Conservation (phyloP, 2,888 invertebrate species). For the Dorcus hopei region DNA sequence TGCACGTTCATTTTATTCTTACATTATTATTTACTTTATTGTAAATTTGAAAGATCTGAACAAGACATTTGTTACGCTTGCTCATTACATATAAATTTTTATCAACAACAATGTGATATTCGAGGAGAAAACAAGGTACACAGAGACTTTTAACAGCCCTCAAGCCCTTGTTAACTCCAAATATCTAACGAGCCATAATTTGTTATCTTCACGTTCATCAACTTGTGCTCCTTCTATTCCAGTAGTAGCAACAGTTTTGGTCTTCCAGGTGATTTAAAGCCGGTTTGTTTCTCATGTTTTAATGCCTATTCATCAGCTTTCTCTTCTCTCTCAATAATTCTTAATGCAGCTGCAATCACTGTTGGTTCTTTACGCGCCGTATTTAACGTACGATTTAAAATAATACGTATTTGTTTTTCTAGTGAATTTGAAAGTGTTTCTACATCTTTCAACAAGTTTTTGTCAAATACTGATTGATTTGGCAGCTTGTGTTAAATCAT, state of each 20-base stretch:
- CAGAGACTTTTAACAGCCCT: conserved; percentile 86
- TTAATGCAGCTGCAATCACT: conserved; percentile 90
- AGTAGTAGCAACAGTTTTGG: conserved; percentile 82
- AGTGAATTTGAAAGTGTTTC: conserved; percentile 83
- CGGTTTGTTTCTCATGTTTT: conserved; percentile 72
- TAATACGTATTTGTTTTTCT: conserved; percentile 88
- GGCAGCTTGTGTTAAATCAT: conserved; percentile 92
- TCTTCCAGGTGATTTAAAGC: conserved; percentile 90
- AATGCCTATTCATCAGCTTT: conserved; percentile 86
- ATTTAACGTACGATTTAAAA: conserved; percentile 85
- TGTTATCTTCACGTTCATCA: conserved; percentile 85
- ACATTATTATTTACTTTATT: no score
- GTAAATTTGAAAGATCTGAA: no score
- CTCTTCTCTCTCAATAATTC: conserved; percentile 97
- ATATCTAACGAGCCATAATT: conserved; percentile 94
- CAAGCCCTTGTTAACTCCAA: conserved; percentile 81
- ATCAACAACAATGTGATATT: conserved; percentile 90
- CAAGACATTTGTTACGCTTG: no score
- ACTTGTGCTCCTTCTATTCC: conserved; percentile 93
- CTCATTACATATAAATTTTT: no score
- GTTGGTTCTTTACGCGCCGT: conserved; percentile 93
- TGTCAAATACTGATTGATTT: conserved; percentile 85
- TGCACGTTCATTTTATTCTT: no score
- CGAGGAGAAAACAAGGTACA: conserved; percentile 92
- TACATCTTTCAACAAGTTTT: conserved; percentile 90